Percentiles rank a stretch among this genome's conserved stretches.
Evolutionary conservation across 2,113 vertebrate genomes (phyloP).

Genomic region (Fulmarus glacialis): DNA sequence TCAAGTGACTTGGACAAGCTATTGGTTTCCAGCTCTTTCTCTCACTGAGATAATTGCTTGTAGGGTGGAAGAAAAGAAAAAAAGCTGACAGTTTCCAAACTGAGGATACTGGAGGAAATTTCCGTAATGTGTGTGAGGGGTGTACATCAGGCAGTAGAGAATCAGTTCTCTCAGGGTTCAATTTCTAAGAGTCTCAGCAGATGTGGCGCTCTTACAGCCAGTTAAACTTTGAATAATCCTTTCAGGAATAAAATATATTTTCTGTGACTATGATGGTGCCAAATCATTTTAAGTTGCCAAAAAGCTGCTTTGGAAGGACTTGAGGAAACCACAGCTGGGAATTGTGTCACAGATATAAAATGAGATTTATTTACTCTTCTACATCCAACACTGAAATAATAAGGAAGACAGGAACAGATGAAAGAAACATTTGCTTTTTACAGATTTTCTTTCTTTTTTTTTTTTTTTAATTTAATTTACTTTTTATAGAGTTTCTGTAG

Average conservation of each 20-base stretch:
- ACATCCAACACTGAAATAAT: constrained; percentile 45
- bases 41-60: not conserved
- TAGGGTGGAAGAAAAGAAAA: not conserved
- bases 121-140: not conserved
- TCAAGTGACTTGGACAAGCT: not conserved
- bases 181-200: not conserved
- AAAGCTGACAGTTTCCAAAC: not conserved
- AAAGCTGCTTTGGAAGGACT: constrained; percentile 57
- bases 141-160: not conserved
- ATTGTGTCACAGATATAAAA: constrained; percentile 68
- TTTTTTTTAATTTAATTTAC: not conserved
- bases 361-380: constrained; percentile 64
- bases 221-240: constrained; percentile 66
- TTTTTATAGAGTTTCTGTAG: constrained; percentile 40
- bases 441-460: not conserved
- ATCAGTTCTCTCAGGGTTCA: not conserved
- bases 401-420: constrained; percentile 46
- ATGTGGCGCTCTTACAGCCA: constrained; percentile 8
- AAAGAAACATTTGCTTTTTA: constrained; percentile 41
- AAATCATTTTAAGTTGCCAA: constrained; percentile 60
- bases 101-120: not conserved
- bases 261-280: constrained; percentile 59
- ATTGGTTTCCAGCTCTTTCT: not conserved
- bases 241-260: constrained; percentile 65
- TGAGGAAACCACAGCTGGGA: constrained; percentile 67